These are phyloP conservation scores for Clarias laeviceps DNA, from an alignment of 2,797 vertebrate species.

Conservation along the genomic window DNA sequence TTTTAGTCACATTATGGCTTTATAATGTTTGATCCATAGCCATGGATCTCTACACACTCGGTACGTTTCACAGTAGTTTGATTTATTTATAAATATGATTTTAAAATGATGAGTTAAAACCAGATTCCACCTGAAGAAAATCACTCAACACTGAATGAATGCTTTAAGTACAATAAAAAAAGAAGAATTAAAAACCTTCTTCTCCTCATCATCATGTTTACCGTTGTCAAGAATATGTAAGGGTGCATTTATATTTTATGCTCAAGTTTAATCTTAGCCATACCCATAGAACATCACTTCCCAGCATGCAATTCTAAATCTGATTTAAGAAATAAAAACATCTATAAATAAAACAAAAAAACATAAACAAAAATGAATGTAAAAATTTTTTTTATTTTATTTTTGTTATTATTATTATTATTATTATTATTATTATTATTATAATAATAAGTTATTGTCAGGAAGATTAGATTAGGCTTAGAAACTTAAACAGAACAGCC, in stretches of 20 bases:
- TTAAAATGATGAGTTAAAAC: background rate
- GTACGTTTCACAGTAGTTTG: background rate
- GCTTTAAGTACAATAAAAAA: background rate
- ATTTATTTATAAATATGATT: background rate
- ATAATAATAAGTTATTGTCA: too few species aligned
- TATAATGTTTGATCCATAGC: background rate
- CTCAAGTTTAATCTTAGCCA: background rate
- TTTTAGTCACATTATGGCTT: background rate
- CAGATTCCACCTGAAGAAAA: background rate
- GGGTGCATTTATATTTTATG: background rate
- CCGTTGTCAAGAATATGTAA: background rate
- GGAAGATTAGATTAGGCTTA: background rate
- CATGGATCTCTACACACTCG: background rate
- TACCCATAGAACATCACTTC: background rate
- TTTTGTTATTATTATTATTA: too few species aligned
- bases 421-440: too few species aligned
- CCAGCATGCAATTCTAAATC: background rate
- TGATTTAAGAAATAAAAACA: background rate
- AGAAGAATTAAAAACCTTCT: background rate
- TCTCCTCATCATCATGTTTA: background rate
- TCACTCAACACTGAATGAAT: background rate
- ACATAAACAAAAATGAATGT: too few species aligned
- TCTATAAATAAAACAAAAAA: background rate
- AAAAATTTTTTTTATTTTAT: background rate
- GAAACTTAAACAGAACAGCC: background rate